A percentile compares a stretch with the other conserved stretches of the same genome.
phyloP scores from a whole-genome alignment of 1,140 invertebrate species.

The Heliconius hewitsoni region DNA sequence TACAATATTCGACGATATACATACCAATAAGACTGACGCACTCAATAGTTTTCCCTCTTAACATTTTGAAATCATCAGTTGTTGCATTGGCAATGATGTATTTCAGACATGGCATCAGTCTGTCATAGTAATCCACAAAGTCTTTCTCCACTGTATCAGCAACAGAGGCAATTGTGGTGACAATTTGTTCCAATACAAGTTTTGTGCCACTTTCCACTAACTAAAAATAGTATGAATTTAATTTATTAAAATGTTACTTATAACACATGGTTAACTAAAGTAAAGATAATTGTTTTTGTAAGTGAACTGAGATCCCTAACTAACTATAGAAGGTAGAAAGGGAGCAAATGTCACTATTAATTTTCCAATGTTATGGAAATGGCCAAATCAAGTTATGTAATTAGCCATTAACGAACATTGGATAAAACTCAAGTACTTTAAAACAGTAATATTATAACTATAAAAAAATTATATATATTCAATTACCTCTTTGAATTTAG shows the following conservation, averaged over 20 bases:
- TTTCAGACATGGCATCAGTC: constrained; percentile 97
- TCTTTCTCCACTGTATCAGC: constrained; percentile 99
- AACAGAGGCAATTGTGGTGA: constrained; percentile 98
- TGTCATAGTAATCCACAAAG: constrained; percentile 91
- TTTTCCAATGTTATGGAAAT: constrained; percentile 81
- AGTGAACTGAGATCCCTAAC: constrained; percentile 71
- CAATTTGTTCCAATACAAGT: constrained; percentile 97
- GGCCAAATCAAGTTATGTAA: constrained; percentile 47
- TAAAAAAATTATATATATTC: background rate
- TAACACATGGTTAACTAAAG: background rate
- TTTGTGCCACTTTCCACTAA: constrained; percentile 96
- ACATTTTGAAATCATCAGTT: constrained; percentile 91
- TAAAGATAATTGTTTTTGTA: constrained; percentile 82
- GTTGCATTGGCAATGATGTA: constrained; percentile 98
- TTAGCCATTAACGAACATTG: constrained; percentile 80
- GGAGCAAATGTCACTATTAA: constrained; percentile 71
- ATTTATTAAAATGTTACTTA: background rate
- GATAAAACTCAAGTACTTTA: constrained; percentile 22
- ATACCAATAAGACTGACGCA: constrained; percentile 98
- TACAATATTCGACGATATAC: constrained; percentile 25
- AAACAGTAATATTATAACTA: background rate
- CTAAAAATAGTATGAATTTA: constrained; percentile 62
- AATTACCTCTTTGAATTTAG: constrained; percentile 95
- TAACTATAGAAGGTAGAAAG: constrained; percentile 60
- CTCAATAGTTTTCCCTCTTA: constrained; percentile 98